These are phyloP conservation scores for Urocynchramus pylzowi DNA, from an alignment of 2,113 vertebrate species.

Conservation along the genomic window DNA sequence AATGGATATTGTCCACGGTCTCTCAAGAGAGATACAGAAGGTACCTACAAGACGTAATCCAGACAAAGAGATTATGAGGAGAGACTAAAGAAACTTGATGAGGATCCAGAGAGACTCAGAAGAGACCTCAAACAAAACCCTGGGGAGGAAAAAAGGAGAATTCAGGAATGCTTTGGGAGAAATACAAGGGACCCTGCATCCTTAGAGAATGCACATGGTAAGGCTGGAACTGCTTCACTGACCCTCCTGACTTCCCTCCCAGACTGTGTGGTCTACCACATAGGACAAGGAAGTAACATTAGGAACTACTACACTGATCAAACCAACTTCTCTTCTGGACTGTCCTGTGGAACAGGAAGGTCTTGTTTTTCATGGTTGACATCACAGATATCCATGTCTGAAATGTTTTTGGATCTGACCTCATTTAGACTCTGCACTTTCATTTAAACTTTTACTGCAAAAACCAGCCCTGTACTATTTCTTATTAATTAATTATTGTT, in stretches of 20 bases:
- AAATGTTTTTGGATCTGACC: neutral
- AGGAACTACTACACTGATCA: neutral
- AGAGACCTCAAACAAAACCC: neutral
- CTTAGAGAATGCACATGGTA: neutral
- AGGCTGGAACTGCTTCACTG: neutral
- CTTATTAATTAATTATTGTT: neutral
- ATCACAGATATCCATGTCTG: neutral
- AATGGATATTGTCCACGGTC: neutral
- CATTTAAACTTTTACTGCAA: neutral
- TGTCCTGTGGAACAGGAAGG: neutral
- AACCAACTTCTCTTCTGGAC: neutral
- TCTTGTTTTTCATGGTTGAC: neutral
- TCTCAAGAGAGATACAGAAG: neutral
- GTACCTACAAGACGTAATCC: neutral
- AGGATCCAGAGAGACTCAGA: neutral
- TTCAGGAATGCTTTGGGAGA: neutral
- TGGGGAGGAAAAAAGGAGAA: neutral
- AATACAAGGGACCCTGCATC: neutral
- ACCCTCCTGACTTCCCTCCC: neutral
- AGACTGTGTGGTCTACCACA: neutral
- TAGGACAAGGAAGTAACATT: neutral
- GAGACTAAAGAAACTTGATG: neutral
- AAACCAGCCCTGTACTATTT: neutral
- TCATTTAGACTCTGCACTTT: neutral
- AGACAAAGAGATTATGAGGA: neutral